Evolutionary conservation across 2,113 vertebrate species (phyloP).

Genomic region (Atrichornis clamosus): DNA sequence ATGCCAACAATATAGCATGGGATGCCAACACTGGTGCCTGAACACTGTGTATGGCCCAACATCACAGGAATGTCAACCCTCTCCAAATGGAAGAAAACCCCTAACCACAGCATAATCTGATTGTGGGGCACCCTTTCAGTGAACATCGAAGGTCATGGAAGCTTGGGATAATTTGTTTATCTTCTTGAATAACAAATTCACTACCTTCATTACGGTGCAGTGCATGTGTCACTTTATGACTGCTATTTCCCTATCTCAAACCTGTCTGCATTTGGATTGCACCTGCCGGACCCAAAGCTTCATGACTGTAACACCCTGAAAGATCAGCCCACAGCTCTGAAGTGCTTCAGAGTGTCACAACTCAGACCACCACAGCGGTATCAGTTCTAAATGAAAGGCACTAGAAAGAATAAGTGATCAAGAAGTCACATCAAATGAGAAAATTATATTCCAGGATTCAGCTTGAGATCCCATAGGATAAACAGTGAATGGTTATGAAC

Average conservation of each 20-base stretch:
- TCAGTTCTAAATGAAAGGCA: neutral
- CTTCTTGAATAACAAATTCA: neutral
- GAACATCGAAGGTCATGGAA: neutral
- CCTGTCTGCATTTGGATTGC: fast-evolving
- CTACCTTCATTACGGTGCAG: neutral
- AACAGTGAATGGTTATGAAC: neutral
- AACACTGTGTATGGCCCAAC: neutral
- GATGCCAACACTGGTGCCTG: fast-evolving
- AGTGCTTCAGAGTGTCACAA: neutral
- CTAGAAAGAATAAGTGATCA: neutral
- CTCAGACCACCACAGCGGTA: neutral
- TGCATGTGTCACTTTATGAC: neutral
- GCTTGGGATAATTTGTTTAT: neutral
- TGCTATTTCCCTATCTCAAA: neutral
- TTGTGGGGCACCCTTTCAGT: neutral
- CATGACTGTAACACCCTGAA: neutral
- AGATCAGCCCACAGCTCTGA: neutral
- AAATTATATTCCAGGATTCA: neutral
- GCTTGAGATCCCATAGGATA: neutral
- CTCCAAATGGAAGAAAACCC: neutral
- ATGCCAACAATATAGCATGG: fast-evolving
- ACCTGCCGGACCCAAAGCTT: neutral
- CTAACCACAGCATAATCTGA: neutral
- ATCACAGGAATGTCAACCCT: neutral
- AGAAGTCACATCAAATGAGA: neutral